These are phyloP conservation scores for Campylomormyrus numenius DNA, from an alignment of 2,113 vertebrate genomes.

Conservation along the genomic window DNA sequence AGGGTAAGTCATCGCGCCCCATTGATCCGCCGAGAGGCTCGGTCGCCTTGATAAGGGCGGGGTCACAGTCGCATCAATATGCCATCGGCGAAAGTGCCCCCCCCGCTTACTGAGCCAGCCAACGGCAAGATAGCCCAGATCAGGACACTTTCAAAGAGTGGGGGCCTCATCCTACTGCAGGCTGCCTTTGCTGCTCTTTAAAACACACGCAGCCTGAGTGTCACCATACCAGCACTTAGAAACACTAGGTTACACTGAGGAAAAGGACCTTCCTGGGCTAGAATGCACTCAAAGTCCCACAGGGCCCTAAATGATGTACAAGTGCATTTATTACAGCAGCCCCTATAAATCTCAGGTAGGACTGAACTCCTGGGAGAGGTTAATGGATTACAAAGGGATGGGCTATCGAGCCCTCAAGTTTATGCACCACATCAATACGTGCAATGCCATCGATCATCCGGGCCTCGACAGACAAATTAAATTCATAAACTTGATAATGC, in stretches of 20 bases:
- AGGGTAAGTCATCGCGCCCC: conserved; percentile 53
- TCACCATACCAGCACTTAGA: background rate
- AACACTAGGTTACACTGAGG: conserved; percentile 35
- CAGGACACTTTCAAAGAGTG: background rate
- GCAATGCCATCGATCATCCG: conserved; percentile 66
- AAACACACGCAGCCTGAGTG: background rate
- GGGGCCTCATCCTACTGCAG: background rate
- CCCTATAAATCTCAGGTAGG: conserved; percentile 70
- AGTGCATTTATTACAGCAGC: conserved; percentile 69
- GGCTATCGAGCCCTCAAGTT: conserved; percentile 67
- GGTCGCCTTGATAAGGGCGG: conserved; percentile 66
- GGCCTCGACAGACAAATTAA: conserved; percentile 65
- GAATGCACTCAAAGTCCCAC: conserved; percentile 56
- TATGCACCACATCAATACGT: conserved; percentile 73
- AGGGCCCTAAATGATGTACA: conserved; percentile 72
- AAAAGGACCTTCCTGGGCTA: conserved; percentile 48
- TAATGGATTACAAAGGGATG: conserved; percentile 77
- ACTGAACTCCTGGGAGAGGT: conserved; percentile 73
- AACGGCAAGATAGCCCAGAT: background rate
- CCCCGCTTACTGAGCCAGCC: conserved; percentile 33
- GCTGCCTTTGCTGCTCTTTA: background rate
- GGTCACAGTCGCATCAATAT: conserved; percentile 62
- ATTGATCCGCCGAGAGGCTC: conserved; percentile 67
- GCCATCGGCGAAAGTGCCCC: conserved; percentile 61
- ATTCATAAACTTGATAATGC: conserved; percentile 64